These are phyloP conservation scores for Manduca sexta DNA, from an alignment of 1,140 invertebrate genomes.

Conservation along the genomic window DNA sequence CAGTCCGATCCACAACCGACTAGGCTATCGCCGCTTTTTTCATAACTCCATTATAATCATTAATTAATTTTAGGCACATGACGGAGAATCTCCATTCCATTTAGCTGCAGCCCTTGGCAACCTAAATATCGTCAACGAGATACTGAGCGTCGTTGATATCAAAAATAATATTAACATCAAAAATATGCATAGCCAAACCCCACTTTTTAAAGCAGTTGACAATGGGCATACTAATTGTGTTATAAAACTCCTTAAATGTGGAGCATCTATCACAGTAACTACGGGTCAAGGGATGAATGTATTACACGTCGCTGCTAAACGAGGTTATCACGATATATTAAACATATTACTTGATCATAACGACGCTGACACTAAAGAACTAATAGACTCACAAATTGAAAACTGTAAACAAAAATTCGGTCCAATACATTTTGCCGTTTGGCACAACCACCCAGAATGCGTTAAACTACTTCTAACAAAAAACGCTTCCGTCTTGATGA, in stretches of 20 bases:
- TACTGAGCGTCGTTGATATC: slow-evolving; percentile 74
- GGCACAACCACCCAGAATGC: slow-evolving; percentile 77
- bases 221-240: slow-evolving; percentile 62
- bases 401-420: slow-evolving; percentile 61
- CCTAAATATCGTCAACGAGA: slow-evolving; percentile 75
- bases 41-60: background rate
- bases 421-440: slow-evolving; percentile 81
- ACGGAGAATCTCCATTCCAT: slow-evolving; percentile 75
- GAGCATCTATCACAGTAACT: slow-evolving; percentile 52
- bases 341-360: slow-evolving; percentile 51
- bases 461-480: slow-evolving; percentile 77
- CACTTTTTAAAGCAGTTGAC: slow-evolving; percentile 71
- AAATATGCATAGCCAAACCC: slow-evolving; percentile 70
- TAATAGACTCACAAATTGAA: slow-evolving; percentile 43
- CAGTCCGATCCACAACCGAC: too few species aligned
- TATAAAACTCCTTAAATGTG: slow-evolving; percentile 61
- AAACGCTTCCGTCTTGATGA: slow-evolving; percentile 60
- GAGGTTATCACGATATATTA: slow-evolving; percentile 54
- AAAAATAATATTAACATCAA: slow-evolving; percentile 57
- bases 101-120: slow-evolving; percentile 76
- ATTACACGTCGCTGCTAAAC: slow-evolving; percentile 62
- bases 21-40: too few species aligned
- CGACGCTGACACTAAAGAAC: slow-evolving; percentile 20
- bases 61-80: slow-evolving; percentile 69
- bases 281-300: slow-evolving; percentile 55